These are phyloP conservation scores for Scaptomyza polygonia DNA, from an alignment of 2,888 invertebrate genomes.

Conservation along the genomic window DNA sequence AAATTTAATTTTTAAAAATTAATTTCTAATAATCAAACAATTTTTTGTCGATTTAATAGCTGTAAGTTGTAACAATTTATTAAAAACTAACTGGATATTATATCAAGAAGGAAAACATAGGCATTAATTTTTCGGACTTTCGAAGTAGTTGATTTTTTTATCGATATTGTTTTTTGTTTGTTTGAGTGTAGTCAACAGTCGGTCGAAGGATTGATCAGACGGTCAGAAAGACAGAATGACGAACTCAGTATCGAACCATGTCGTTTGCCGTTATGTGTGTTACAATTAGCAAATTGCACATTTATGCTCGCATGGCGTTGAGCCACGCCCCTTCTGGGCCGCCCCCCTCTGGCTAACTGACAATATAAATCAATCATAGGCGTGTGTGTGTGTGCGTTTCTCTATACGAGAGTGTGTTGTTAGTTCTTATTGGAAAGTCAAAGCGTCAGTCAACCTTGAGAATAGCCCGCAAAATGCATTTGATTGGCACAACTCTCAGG, in stretches of 20 bases:
- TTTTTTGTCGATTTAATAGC: too few relatives aligned
- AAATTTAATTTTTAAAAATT: too few relatives aligned
- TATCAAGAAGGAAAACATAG: too few relatives aligned
- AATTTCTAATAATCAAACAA: too few relatives aligned
- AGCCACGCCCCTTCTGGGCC: conserved; percentile 48
- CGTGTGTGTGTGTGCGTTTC: conserved; percentile 7
- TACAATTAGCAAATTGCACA: conserved; percentile 79
- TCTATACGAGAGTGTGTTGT: conserved; percentile 1
- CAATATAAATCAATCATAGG: conserved; percentile 76
- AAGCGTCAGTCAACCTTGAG: conserved; percentile 64
- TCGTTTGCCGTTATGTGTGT: conserved; percentile 70
- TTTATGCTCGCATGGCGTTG: conserved; percentile 71
- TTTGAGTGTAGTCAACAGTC: conserved; percentile 28
- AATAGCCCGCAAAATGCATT: conserved; percentile 50
- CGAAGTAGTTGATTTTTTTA: too few relatives aligned
- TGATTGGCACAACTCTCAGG: conserved; percentile 56
- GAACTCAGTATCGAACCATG: conserved; percentile 27
- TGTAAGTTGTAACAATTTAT: too few relatives aligned
- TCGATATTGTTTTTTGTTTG: too few relatives aligned
- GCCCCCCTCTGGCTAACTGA: conserved; percentile 52
- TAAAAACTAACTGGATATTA: too few relatives aligned
- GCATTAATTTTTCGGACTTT: too few relatives aligned
- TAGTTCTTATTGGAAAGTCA: conserved; percentile 76
- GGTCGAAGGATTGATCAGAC: conserved; percentile 56
- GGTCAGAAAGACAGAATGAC: conserved; percentile 13